Conservation (phyloP, 1,140 invertebrate genomes). For the Cylas formicarius region DNA sequence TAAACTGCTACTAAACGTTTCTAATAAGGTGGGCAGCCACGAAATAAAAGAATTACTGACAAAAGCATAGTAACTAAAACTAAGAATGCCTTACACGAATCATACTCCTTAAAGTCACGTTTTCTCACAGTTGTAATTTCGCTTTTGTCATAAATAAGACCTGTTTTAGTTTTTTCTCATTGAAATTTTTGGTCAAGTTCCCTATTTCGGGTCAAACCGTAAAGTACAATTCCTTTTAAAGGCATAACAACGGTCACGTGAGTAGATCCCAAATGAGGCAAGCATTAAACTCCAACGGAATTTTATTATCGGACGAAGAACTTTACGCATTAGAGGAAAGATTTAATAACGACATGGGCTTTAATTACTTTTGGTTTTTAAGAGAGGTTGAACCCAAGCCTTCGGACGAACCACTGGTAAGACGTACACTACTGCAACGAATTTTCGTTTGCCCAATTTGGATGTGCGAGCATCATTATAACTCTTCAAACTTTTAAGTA, state of each 20-base stretch:
- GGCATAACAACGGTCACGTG: constrained; percentile 60
- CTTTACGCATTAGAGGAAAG: constrained; percentile 56
- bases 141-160: too few relatives aligned
- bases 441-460: background rate
- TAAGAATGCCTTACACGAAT: too few relatives aligned
- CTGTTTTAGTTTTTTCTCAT: too few relatives aligned
- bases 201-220: too few relatives aligned
- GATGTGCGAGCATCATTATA: background rate
- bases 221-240: constrained; percentile 29
- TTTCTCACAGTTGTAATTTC: too few relatives aligned
- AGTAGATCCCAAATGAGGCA: constrained; percentile 58
- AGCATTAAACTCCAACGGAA: constrained; percentile 53
- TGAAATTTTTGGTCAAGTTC: too few relatives aligned
- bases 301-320: constrained; percentile 55
- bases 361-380: constrained; percentile 59
- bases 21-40: too few relatives aligned
- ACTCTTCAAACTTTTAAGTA: constrained; percentile 22
- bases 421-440: background rate
- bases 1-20: too few relatives aligned
- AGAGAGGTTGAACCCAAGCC: constrained; percentile 48
- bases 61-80: too few relatives aligned
- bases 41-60: too few relatives aligned
- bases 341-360: constrained; percentile 61
- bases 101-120: too few relatives aligned
- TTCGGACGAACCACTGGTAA: constrained; percentile 40